These are phyloP conservation scores for Microtus ochrogaster DNA, from an alignment of 2,113 vertebrate genomes.

Conservation along the genomic window DNA sequence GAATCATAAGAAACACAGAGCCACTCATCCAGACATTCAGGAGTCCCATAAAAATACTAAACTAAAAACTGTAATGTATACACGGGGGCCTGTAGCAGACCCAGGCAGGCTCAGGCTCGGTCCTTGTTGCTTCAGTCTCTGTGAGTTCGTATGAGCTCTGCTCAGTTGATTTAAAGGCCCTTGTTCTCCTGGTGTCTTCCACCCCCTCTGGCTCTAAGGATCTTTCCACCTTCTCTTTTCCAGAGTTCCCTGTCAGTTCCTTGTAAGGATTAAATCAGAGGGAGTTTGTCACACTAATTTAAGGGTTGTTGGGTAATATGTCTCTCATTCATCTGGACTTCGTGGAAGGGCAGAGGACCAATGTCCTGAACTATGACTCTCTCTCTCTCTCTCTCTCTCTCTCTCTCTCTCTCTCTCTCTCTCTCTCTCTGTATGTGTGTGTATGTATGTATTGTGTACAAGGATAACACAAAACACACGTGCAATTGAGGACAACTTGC, in stretches of 20 bases:
- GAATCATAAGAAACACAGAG: neutral
- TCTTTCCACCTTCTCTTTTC: neutral
- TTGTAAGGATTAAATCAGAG: neutral
- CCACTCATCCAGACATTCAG: neutral
- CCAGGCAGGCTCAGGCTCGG: rapidly evolving
- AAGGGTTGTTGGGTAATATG: neutral
- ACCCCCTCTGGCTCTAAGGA: too few species aligned
- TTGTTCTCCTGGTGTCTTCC: neutral
- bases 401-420: too few species aligned
- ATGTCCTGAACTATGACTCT: neutral
- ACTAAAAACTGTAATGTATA: neutral
- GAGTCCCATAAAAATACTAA: neutral
- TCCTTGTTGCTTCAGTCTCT: neutral
- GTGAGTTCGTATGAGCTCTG: neutral
- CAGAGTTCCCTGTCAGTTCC: neutral
- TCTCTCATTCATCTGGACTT: neutral
- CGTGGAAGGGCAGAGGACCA: neutral
- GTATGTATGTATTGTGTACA: neutral
- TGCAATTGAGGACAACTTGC: neutral
- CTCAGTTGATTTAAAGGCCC: neutral
- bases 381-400: too few species aligned
- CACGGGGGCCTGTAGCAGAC: neutral
- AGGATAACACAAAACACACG: neutral
- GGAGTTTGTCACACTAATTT: neutral
- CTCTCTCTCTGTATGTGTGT: too few species aligned